Evolutionary conservation across 2,113 vertebrate species (phyloP), one percentile per base, ranked within the genome.

Genomic region (Chloebia gouldiae): DNA sequence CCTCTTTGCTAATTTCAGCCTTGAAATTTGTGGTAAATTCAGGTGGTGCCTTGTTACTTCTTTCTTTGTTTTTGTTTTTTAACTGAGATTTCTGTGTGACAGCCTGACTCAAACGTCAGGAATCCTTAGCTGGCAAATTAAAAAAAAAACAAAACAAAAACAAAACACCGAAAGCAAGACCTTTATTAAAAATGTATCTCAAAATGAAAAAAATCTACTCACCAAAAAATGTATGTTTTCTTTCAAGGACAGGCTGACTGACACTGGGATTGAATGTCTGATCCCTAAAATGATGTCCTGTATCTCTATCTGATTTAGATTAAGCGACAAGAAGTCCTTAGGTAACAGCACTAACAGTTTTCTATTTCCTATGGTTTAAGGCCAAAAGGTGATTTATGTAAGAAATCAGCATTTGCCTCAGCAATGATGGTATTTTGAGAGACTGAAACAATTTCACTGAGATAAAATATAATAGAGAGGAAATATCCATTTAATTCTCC

Each of bases 381-480:
- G 78, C 76, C 59, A 81, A 63, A 95, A 66, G 59, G 51, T 88
- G 68, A 63, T 88, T 96, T 83, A 92, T 92, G 59, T 88, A 86
- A 93, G 85, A 88, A 93, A 86, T 22, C 9, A 16, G 33, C 1
- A 1, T 92, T 94, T 94, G 66, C 63, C 20, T 51, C 61, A 76
- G 37, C 2, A 19, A 39, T 70, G 63, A 21, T 90, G 68, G n/a
- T 80, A 63, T 90, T 96, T 92, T 47, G 75, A 80, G 73, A 79
- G 71, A 24, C 63, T 75, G 59, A 66, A 75, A 90, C 33, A 68
- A 63, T 85, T 91, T 88, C 42, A 51, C 3, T 78, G 49, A 56
- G 37, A 8, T 81, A 40, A 89, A 40, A 53, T 57, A 39, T 30
- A 88, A 71, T 33, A 70, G 42, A 57, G 54, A 68, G 42, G 23